These are phyloP conservation scores for Bathynomus jamesi DNA, from an alignment of 1,140 invertebrate species.

Conservation along the genomic window DNA sequence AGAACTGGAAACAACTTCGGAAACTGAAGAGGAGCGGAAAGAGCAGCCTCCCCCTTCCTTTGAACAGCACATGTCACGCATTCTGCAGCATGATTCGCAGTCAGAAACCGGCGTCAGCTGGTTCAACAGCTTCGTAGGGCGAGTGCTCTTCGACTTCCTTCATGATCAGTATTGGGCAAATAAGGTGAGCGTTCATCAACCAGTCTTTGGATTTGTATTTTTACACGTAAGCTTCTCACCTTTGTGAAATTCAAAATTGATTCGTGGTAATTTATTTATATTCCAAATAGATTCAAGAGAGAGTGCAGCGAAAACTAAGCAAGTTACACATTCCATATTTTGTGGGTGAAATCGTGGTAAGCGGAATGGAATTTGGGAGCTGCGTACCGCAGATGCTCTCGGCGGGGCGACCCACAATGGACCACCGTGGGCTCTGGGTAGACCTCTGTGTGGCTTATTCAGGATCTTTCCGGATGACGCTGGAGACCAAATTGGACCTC, in stretches of 20 bases:
- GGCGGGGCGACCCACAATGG: conserved; percentile 62
- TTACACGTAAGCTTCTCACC: too few species aligned
- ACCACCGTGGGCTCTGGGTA: conserved; percentile 85
- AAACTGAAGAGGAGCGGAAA: not conserved
- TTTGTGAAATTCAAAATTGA: too few species aligned
- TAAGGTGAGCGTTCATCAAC: conserved; percentile 43
- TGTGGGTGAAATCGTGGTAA: conserved; percentile 71
- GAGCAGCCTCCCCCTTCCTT: conserved; percentile 10
- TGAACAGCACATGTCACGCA: conserved; percentile 29
- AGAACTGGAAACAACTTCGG: conserved; percentile 5
- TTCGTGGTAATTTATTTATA: too few species aligned
- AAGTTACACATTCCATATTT: conserved; percentile 71
- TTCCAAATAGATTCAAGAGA: conserved; percentile 53
- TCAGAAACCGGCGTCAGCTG: conserved; percentile 45
- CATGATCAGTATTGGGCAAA: conserved; percentile 55
- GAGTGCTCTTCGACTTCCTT: conserved; percentile 70
- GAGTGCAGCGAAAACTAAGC: conserved; percentile 76
- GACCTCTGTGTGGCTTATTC: conserved; percentile 84
- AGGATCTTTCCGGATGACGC: conserved; percentile 75
- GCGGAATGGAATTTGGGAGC: conserved; percentile 66
- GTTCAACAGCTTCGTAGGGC: conserved; percentile 65
- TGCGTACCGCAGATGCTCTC: conserved; percentile 67
- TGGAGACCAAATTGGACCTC: conserved; percentile 92
- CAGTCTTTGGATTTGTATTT: too few species aligned
- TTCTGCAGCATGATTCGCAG: conserved; percentile 14